These are phyloP conservation scores for Druon quercuslanigerum DNA, from an alignment of 1,140 invertebrate species.

Conservation along the genomic window DNA sequence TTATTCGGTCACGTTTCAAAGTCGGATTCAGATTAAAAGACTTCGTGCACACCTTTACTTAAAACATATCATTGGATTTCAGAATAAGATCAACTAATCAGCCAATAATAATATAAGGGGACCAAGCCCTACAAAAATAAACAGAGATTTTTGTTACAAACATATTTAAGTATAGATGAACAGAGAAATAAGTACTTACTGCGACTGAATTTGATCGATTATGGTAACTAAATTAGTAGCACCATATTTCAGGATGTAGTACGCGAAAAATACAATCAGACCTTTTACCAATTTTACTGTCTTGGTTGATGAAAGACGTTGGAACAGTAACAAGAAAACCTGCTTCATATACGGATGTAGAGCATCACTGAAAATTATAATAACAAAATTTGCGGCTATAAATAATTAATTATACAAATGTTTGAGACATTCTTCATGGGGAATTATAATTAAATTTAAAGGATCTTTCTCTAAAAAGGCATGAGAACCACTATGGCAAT, in stretches of 20 bases:
- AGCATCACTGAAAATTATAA: conserved; percentile 76
- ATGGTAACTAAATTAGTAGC: conserved; percentile 83
- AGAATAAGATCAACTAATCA: no score
- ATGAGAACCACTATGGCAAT: no score
- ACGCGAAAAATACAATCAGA: conserved; percentile 92
- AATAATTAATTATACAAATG: neutral
- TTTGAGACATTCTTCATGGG: no score
- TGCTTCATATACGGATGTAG: conserved; percentile 89
- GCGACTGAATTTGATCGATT: conserved; percentile 90
- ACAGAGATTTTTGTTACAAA: neutral
- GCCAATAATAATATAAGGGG: no score
- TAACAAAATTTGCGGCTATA: neutral
- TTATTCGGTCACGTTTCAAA: no score
- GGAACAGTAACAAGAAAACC: conserved; percentile 93
- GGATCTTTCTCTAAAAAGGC: no score
- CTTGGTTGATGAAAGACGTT: conserved; percentile 92
- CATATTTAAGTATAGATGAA: conserved; percentile 1
- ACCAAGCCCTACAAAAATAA: neutral
- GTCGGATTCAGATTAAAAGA: no score
- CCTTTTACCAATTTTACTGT: conserved; percentile 95
- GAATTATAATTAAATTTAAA: no score
- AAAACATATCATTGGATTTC: no score
- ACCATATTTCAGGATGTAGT: conserved; percentile 89
- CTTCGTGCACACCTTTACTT: no score
- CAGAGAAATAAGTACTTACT: conserved; percentile 76